Evolutionary conservation across 2,797 vertebrate species (phyloP).

Genomic region (Lophura swinhoii): DNA sequence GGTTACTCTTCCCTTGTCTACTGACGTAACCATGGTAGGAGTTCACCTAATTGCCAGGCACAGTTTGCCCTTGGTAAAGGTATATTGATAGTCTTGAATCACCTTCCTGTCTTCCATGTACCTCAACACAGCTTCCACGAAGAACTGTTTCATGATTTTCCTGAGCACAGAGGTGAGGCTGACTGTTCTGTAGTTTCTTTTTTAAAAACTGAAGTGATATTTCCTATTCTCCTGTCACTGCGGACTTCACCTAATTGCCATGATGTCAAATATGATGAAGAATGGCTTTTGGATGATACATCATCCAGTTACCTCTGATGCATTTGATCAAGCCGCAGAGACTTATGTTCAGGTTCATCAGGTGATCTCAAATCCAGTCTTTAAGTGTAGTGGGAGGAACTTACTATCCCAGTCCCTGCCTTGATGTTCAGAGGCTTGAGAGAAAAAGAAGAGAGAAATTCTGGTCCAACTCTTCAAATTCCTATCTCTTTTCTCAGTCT

Average conservation of each 20-base stretch:
- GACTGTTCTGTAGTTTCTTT: neutral
- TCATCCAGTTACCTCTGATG: neutral
- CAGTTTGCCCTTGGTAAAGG: neutral
- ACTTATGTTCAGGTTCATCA: neutral
- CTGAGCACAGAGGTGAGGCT: neutral
- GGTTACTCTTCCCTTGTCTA: neutral
- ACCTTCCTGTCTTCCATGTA: neutral
- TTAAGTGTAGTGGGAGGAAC: neutral
- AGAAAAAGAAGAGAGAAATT: neutral
- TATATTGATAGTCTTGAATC: neutral
- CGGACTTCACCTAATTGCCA: neutral
- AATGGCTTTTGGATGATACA: neutral
- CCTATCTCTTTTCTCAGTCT: no score
- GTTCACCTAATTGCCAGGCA: neutral
- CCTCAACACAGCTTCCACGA: neutral
- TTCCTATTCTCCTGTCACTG: neutral
- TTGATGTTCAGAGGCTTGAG: neutral
- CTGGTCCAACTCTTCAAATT: neutral
- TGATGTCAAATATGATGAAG: neutral
- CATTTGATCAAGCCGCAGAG: neutral
- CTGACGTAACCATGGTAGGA: neutral
- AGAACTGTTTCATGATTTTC: neutral
- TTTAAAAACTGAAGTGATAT: neutral
- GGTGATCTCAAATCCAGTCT: neutral
- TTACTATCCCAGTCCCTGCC: neutral